Evolutionary conservation across 1,140 invertebrate species (phyloP).

Genomic region (Grapholita molesta): DNA sequence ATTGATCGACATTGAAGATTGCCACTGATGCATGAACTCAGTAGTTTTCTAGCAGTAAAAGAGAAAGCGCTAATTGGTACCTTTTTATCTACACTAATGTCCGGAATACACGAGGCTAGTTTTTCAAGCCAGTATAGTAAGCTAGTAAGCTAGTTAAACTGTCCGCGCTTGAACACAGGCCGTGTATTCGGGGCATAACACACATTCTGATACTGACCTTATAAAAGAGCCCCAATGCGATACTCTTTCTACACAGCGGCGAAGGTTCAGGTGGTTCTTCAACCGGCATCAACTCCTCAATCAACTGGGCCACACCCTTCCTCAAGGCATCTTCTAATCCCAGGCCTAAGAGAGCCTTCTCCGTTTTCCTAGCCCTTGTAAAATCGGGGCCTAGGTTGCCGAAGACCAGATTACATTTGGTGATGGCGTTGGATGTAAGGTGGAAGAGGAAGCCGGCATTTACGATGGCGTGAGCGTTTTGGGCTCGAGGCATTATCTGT

Average conservation of each 20-base stretch:
- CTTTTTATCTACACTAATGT: too few species aligned
- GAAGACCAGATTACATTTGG: conserved; percentile 72
- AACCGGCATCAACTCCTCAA: conserved; percentile 82
- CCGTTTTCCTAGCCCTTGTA: conserved; percentile 83
- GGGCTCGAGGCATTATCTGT: conserved; percentile 87
- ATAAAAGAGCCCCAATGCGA: conserved; percentile 83
- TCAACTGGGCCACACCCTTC: conserved; percentile 79
- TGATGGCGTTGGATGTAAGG: conserved; percentile 61
- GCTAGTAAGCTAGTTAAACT: too few species aligned
- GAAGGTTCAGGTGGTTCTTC: conserved; percentile 81
- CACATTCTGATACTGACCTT: conserved; percentile 81
- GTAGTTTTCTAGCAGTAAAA: too few species aligned
- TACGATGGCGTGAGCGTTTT: conserved; percentile 91
- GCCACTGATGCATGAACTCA: too few species aligned
- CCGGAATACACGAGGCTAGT: too few species aligned
- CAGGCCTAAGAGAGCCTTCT: conserved; percentile 77
- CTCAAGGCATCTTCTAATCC: conserved; percentile 73
- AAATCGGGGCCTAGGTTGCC: conserved; percentile 76
- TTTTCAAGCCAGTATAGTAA: too few species aligned
- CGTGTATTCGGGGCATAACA: too few species aligned
- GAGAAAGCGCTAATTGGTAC: too few species aligned
- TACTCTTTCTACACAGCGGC: conserved; percentile 80
- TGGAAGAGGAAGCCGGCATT: conserved; percentile 89
- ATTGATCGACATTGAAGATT: too few species aligned
- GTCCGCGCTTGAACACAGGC: too few species aligned